A percentile compares a stretch with the other conserved stretches of the same genome.
Conservation (phyloP, 2,888 invertebrate genomes). For the Hymenopus coronatus region DNA sequence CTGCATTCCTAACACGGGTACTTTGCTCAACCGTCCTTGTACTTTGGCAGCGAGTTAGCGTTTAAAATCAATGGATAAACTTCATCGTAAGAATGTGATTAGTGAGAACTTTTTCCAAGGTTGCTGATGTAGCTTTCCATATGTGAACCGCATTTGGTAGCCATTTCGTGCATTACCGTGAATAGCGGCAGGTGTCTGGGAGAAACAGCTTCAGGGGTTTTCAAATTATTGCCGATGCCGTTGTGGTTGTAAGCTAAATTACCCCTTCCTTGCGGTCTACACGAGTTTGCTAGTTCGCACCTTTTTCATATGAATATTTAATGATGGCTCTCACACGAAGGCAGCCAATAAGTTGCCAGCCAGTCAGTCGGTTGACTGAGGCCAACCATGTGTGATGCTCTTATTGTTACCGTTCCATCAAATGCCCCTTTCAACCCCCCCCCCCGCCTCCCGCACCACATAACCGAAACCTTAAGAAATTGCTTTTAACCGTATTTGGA, state of each 20-base stretch:
- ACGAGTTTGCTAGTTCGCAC: background rate
- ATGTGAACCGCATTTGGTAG: too few relatives aligned
- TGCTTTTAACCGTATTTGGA: background rate
- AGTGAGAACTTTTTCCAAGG: too few relatives aligned
- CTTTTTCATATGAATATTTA: background rate
- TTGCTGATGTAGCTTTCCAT: too few relatives aligned
- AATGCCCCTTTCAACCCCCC: background rate
- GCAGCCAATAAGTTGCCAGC: background rate
- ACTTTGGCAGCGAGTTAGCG: too few relatives aligned
- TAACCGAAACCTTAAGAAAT: background rate
- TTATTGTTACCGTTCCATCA: background rate
- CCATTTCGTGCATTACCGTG: background rate
- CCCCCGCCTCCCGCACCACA: too few relatives aligned
- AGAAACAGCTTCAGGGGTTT: background rate
- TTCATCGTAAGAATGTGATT: too few relatives aligned
- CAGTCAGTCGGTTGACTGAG: background rate
- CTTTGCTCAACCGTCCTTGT: too few relatives aligned
- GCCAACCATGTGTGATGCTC: background rate
- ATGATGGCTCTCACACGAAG: background rate
- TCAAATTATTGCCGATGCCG: background rate
- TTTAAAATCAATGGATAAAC: too few relatives aligned
- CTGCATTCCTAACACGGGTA: too few relatives aligned
- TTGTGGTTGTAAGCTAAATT: background rate
- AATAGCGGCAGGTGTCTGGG: background rate
- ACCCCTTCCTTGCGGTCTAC: background rate